Evolutionary conservation across 2,113 vertebrate genomes (phyloP).

Genomic region (Phocoena sinus): DNA sequence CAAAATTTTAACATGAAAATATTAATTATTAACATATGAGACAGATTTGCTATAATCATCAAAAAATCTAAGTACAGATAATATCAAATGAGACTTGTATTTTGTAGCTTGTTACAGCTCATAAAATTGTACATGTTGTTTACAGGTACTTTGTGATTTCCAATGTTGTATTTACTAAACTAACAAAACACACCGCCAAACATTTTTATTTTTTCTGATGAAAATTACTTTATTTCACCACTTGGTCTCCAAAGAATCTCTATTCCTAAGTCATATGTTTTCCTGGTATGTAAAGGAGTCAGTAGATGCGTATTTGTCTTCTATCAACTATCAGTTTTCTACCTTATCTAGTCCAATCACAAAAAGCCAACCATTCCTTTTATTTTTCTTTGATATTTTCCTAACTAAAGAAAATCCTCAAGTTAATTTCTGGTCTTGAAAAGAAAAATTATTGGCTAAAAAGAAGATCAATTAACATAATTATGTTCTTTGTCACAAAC

Average conservation of each 20-base stretch:
- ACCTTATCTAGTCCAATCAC: neutral
- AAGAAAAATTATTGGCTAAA: neutral
- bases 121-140: neutral
- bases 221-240: neutral
- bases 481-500: neutral
- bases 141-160: neutral
- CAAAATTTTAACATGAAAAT: neutral
- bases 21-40: neutral
- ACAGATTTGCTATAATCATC: neutral
- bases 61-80: neutral
- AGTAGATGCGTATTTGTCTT: neutral
- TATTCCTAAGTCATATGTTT: neutral
- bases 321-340: neutral
- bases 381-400: neutral
- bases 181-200: neutral
- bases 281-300: neutral
- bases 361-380: neutral
- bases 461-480: neutral
- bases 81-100: neutral
- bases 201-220: neutral
- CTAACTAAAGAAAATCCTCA: neutral
- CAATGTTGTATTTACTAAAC: neutral
- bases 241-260: neutral
- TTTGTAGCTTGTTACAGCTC: neutral
- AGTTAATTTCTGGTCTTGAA: neutral